These are phyloP conservation scores for Orchesellides sinensis DNA, from an alignment of 2,888 invertebrate species.

Conservation along the genomic window DNA sequence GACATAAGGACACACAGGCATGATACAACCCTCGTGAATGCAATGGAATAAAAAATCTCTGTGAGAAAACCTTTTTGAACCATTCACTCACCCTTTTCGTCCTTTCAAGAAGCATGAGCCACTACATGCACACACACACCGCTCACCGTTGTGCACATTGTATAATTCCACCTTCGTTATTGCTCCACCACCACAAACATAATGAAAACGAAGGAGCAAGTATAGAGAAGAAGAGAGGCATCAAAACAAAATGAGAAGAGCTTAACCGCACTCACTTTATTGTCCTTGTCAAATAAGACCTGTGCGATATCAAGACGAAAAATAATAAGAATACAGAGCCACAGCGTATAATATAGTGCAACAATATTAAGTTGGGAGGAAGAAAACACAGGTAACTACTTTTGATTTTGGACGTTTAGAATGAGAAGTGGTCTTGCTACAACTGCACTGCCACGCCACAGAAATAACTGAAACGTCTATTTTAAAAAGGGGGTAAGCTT, in stretches of 20 bases:
- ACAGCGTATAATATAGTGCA: background rate
- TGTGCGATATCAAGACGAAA: slow-evolving; percentile 4
- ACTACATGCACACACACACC: too few species aligned
- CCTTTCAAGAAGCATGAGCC: too few species aligned
- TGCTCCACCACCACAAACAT: slow-evolving; percentile 28
- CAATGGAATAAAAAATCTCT: slow-evolving; percentile 37
- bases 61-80: slow-evolving; percentile 33
- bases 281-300: slow-evolving; percentile 26
- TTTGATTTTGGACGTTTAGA: background rate
- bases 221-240: background rate
- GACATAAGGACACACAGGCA: background rate
- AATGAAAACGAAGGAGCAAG: slow-evolving; percentile 21
- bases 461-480: background rate
- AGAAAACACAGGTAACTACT: background rate
- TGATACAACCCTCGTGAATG: too few species aligned
- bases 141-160: too few species aligned
- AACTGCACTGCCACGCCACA: background rate
- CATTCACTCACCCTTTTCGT: background rate
- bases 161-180: too few species aligned
- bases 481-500: background rate
- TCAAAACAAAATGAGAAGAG: background rate
- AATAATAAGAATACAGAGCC: background rate
- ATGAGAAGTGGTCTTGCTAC: background rate
- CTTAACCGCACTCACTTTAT: slow-evolving; percentile 2
- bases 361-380: background rate